These are phyloP conservation scores for Varanus komodoensis DNA, from an alignment of 2,113 vertebrate genomes.

Conservation along the genomic window DNA sequence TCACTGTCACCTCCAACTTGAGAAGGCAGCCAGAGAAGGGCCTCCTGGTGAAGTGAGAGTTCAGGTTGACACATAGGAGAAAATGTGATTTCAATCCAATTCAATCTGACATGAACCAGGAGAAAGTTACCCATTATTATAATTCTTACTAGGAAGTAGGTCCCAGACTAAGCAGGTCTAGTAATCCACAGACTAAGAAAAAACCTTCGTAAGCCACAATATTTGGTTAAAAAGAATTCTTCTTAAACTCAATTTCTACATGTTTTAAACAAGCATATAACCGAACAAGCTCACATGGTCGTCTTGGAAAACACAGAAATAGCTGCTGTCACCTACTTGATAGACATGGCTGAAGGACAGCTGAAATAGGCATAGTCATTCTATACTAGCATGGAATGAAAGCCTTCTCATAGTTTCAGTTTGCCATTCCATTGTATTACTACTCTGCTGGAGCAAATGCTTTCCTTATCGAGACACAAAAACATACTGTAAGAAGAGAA, in stretches of 20 bases:
- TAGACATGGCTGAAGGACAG: conserved; percentile 67
- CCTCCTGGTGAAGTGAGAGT: not conserved
- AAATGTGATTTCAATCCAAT: not conserved
- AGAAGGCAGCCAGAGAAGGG: not conserved
- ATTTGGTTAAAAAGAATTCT: conserved; percentile 2
- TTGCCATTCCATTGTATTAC: conserved; percentile 71
- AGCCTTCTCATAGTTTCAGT: conserved; percentile 67
- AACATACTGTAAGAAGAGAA: conserved; percentile 45
- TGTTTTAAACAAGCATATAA: conserved; percentile 62
- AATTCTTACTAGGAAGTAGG: not conserved
- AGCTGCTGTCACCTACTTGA: conserved; percentile 70
- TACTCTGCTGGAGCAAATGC: conserved; percentile 58
- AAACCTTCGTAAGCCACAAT: not conserved
- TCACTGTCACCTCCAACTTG: not conserved
- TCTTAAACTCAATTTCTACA: conserved; percentile 35
- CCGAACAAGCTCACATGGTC: conserved; percentile 44
- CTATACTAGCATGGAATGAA: conserved; percentile 65
- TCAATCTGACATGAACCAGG: not conserved
- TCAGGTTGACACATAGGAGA: not conserved
- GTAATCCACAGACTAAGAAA: not conserved
- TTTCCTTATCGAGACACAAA: conserved; percentile 51
- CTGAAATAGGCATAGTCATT: conserved; percentile 68
- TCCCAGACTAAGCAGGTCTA: not conserved
- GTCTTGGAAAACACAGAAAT: conserved; percentile 71
- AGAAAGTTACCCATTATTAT: not conserved